phyloP scores from a whole-genome alignment of 2,113 vertebrate species.

The Cairina moschata region DNA sequence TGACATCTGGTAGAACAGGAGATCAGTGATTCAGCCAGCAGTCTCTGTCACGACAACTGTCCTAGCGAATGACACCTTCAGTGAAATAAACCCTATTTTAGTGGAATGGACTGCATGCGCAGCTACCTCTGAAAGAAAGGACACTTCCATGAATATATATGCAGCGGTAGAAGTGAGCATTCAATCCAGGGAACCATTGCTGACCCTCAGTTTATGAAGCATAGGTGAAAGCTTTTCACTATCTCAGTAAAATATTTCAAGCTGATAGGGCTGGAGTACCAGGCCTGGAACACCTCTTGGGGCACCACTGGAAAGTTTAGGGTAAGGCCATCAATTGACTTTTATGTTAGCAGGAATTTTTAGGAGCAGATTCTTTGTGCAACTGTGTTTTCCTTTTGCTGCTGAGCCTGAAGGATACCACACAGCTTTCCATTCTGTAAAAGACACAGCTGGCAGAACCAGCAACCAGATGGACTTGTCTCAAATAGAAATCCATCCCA shows the following conservation, averaged over 20 bases:
- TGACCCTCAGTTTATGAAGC: background rate
- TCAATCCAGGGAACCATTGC: background rate
- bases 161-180: background rate
- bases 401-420: background rate
- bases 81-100: background rate
- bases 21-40: background rate
- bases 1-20: background rate
- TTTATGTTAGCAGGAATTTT: background rate
- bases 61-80: background rate
- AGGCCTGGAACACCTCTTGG: background rate
- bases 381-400: background rate
- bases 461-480: background rate
- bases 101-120: background rate
- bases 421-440: background rate
- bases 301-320: no score
- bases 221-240: background rate
- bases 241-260: background rate
- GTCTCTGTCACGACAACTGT: background rate
- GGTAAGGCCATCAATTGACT: background rate
- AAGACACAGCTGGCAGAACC: background rate
- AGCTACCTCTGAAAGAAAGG: background rate
- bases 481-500: background rate
- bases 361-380: background rate
- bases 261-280: background rate
- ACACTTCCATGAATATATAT: background rate